Evolutionary conservation across 2,113 vertebrate species (phyloP), one percentile per base, ranked within the genome.

Genomic region (Psophia crepitans): DNA sequence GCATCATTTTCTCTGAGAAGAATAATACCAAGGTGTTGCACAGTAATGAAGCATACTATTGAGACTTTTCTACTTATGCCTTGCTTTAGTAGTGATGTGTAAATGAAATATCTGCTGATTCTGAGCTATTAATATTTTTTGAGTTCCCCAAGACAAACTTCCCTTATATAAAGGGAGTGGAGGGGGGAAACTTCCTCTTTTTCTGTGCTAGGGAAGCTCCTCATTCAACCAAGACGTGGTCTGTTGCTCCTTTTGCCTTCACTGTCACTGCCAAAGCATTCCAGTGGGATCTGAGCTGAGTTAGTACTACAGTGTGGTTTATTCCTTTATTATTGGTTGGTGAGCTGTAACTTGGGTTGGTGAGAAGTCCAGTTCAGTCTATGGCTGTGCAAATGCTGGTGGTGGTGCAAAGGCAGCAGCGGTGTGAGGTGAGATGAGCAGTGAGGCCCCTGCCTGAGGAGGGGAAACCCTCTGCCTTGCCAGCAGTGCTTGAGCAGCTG

Each of bases 241-340:
- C 39, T 91, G 28, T 56, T 89, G 23, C 2, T 75, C 14, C n/a
- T 44, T 87, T 66, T n/a, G 32, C 49, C 15, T 60, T 19, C 2
- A 33, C 28, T 46, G 16, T 58, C 4, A 3, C 21, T 78, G 49
- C 60, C 44, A 37, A 35, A 95, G 32, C 57, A 21, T 74, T 69
- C 32, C 41, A 15, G 9, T 43, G 60, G 13, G 8, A 27, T 81
- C 33, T 53, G 49, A 74, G 49, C 15, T 6, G 12, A 6, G 14
- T 46, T 60, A 30, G 16, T 43, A 16, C 82, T 81, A 7, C 44
- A 27, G 1, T 0, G 0, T 43, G 14, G 12, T 70, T 61, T 70
- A 64, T 33, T 74, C 9, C 32, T 91, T 61, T 70, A 3, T 28
- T 58, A 9, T 8, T 80, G 49, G 6, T 44, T 61, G 33, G 7